phyloP scores from a whole-genome alignment of 1,140 invertebrate genomes.

The honey bee (Apis mellifera) region DNA sequence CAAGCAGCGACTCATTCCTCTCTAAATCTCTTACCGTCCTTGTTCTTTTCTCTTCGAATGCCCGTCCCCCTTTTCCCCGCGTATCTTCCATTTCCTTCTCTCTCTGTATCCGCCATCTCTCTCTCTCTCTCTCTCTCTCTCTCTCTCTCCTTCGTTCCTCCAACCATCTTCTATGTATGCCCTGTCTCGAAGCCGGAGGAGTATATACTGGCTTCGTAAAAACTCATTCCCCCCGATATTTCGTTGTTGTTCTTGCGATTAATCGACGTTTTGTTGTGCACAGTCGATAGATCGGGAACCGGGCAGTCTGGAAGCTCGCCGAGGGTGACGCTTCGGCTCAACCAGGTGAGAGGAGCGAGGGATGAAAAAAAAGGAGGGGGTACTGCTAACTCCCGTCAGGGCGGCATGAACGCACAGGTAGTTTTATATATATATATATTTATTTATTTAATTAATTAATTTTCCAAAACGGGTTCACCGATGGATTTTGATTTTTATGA shows the following conservation, averaged over 20 bases:
- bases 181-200: neutral
- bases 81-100: too few relatives aligned
- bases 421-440: neutral
- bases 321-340: constrained; percentile 83
- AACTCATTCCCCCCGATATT: constrained; percentile 12
- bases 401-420: constrained; percentile 64
- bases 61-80: too few relatives aligned
- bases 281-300: constrained; percentile 80
- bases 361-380: constrained; percentile 81
- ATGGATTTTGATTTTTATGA: neutral
- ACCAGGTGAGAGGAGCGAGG: constrained; percentile 81
- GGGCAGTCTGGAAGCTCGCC: constrained; percentile 80
- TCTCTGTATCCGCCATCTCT: neutral
- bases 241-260: constrained; percentile 33
- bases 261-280: constrained; percentile 49
- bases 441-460: neutral
- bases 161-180: neutral
- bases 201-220: constrained; percentile 18
- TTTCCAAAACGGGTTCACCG: neutral
- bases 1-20: constrained; percentile 1
- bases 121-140: too few relatives aligned
- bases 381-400: constrained; percentile 66
- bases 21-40: constrained; percentile 3
- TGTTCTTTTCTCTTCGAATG: neutral
- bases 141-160: neutral